Conservation (phyloP, 2,888 invertebrate genomes). For the Lamellibrachia columna region DNA sequence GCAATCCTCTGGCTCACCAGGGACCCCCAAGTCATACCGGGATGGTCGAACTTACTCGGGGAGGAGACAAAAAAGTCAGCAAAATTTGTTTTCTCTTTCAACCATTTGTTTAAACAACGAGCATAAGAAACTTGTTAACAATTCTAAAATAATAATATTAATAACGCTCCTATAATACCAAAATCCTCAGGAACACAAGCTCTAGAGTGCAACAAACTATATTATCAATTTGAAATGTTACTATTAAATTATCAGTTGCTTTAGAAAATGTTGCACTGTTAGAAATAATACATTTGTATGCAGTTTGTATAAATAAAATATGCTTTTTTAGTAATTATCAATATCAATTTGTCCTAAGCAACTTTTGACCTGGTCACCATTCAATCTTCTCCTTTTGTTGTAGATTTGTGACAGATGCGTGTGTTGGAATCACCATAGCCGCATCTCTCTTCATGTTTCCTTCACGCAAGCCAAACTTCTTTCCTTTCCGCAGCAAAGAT, state of each 20-base stretch:
- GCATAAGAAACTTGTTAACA: not conserved
- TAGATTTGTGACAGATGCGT: constrained; percentile 62
- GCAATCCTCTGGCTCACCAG: constrained; percentile 56
- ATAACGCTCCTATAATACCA: too few species aligned
- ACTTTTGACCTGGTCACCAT: not conserved
- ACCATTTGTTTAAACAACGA: too few species aligned
- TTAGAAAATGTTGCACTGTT: too few species aligned
- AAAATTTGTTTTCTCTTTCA: not conserved
- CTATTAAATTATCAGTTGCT: too few species aligned
- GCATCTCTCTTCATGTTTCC: constrained; percentile 41
- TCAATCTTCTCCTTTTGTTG: constrained; percentile 26
- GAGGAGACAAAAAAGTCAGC: not conserved
- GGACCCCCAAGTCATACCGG: constrained; percentile 49
- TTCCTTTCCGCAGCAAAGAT: constrained; percentile 29
- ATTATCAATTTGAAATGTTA: too few species aligned
- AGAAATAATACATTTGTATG: too few species aligned
- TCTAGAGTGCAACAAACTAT: too few species aligned
- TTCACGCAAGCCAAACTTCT: constrained; percentile 36
- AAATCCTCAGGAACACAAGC: too few species aligned
- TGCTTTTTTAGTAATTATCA: too few species aligned
- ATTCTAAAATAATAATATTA: not conserved
- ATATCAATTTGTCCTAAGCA: too few species aligned
- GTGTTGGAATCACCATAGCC: constrained; percentile 77
- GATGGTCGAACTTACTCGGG: constrained; percentile 53
- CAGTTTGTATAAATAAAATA: too few species aligned